Conservation (phyloP, 2,797 vertebrate genomes). For the Melanotaenia trifasciata region DNA sequence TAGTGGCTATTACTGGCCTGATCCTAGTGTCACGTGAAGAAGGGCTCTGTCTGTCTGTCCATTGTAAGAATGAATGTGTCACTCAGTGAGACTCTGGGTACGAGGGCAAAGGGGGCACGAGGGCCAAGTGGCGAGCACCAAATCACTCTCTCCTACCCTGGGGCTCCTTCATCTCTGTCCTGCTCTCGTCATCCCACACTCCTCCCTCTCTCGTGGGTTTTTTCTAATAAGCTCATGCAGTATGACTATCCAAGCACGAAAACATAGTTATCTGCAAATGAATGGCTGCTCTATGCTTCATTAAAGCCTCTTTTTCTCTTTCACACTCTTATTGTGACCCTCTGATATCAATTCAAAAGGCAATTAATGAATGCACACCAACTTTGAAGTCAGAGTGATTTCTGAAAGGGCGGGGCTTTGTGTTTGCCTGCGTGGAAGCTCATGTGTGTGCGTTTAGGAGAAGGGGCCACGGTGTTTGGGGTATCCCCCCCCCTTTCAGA, state of each 20-base stretch:
- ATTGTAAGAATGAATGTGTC: conserved; percentile 75
- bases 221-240: conserved; percentile 77
- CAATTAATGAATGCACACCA: conserved; percentile 99
- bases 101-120: conserved; percentile 70
- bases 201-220: conserved; percentile 82
- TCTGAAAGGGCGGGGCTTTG: conserved; percentile 73
- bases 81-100: conserved; percentile 75
- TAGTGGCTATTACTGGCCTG: conserved; percentile 52
- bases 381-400: conserved; percentile 94
- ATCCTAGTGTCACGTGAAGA: conserved; percentile 69
- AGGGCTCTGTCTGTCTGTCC: conserved; percentile 67
- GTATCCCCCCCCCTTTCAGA: conserved; percentile 69
- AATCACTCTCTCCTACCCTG: conserved; percentile 74
- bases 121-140: conserved; percentile 82
- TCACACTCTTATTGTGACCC: conserved; percentile 98
- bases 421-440: conserved; percentile 13
- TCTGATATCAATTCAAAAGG: conserved; percentile 99
- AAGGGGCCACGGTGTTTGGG: conserved; percentile 58
- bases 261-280: conserved; percentile 98
- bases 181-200: conserved; percentile 41
- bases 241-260: conserved; percentile 92
- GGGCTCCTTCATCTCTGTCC: conserved; percentile 60
- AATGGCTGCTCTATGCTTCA: conserved; percentile 97
- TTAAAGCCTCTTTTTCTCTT: conserved; percentile 96
- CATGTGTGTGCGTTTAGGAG: conserved; percentile 34